phyloP scores from a whole-genome alignment of 2,888 invertebrate species.

The Phytoseiulus persimilis region DNA sequence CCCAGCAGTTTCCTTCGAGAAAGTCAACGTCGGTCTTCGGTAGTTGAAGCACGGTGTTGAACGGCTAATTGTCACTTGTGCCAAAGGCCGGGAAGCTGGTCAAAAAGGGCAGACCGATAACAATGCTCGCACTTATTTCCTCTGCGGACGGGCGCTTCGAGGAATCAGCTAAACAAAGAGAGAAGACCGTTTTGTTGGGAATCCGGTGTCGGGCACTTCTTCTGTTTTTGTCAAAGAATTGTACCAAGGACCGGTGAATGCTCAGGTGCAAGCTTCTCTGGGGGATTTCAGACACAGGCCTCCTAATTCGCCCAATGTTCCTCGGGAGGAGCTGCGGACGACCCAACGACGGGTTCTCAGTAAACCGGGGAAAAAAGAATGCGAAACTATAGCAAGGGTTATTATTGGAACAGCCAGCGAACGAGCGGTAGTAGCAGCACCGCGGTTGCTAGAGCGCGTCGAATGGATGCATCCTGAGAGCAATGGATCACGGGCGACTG shows the following conservation, averaged over 20 bases:
- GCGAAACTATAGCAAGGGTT: too few relatives aligned
- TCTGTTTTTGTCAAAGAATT: background rate
- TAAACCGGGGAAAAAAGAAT: too few relatives aligned
- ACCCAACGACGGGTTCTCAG: too few relatives aligned
- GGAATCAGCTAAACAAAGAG: background rate
- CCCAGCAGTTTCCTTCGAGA: too few relatives aligned
- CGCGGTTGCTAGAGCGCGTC: background rate
- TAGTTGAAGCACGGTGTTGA: too few relatives aligned
- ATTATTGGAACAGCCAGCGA: background rate
- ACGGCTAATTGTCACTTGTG: too few relatives aligned
- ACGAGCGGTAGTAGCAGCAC: background rate
- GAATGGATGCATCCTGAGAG: background rate
- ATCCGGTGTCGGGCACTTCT: background rate
- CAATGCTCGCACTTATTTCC: too few relatives aligned
- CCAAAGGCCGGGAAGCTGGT: too few relatives aligned
- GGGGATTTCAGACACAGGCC: background rate
- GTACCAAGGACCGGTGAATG: background rate
- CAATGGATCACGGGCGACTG: background rate
- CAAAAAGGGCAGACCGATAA: too few relatives aligned
- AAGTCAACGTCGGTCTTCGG: too few relatives aligned
- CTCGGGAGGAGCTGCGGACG: too few relatives aligned
- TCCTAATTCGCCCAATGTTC: too few relatives aligned
- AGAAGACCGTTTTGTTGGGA: background rate
- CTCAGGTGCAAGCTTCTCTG: background rate
- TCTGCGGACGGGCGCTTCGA: background rate